Evolutionary conservation across 2,797 vertebrate genomes (phyloP).

Genomic region (Pseudomugil tenellus): DNA sequence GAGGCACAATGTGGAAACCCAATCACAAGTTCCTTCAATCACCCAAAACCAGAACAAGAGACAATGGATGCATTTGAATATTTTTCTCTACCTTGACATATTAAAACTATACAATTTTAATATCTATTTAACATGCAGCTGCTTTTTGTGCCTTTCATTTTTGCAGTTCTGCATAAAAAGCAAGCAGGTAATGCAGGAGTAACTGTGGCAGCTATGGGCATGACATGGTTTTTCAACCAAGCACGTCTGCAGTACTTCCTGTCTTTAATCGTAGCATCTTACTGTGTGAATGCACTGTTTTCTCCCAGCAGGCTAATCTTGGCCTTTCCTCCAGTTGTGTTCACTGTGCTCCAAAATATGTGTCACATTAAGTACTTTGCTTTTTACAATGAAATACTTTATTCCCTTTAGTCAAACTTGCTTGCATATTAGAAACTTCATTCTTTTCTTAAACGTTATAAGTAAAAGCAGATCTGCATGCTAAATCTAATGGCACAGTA

Average conservation of each 20-base stretch:
- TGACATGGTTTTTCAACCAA: slow-evolving; percentile 85
- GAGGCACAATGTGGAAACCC: slow-evolving; percentile 90
- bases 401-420: not conserved
- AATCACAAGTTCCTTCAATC: slow-evolving; percentile 98
- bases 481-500: not conserved
- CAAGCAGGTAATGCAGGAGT: slow-evolving; percentile 83
- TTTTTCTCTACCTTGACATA: slow-evolving; percentile 87
- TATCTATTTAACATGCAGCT: slow-evolving; percentile 89
- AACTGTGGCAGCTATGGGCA: slow-evolving; percentile 87
- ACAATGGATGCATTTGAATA: slow-evolving; percentile 88
- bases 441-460: not conserved
- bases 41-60: slow-evolving; percentile 83
- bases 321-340: slow-evolving; percentile 34
- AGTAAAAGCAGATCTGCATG: not conserved
- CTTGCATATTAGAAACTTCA: not conserved
- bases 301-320: slow-evolving; percentile 44
- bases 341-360: slow-evolving; percentile 24
- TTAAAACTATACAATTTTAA: slow-evolving; percentile 91
- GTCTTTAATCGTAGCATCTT: slow-evolving; percentile 67
- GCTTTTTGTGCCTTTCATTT: slow-evolving; percentile 83
- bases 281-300: slow-evolving; percentile 40
- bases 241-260: slow-evolving; percentile 62
- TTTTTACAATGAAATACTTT: slow-evolving; percentile 37
- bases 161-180: slow-evolving; percentile 77
- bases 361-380: slow-evolving; percentile 32